Evolutionary conservation across 2,113 vertebrate species (phyloP).

Genomic region (Brienomyrus longianalis): DNA sequence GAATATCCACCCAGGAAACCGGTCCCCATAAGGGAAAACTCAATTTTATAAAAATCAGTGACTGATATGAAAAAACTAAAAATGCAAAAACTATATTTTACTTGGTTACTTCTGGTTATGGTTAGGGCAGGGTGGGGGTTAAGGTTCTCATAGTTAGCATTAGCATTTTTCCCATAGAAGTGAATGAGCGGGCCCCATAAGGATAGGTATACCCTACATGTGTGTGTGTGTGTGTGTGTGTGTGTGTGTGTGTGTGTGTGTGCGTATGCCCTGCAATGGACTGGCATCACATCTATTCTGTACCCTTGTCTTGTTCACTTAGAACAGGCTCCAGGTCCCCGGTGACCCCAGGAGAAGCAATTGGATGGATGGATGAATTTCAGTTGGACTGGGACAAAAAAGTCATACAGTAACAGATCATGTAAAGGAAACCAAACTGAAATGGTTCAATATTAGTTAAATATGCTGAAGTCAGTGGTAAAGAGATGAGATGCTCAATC

Average conservation of each 20-base stretch:
- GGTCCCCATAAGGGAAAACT: too few relatives aligned
- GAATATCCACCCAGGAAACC: too few relatives aligned
- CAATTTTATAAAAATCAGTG: too few relatives aligned
- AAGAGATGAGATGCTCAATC: background rate
- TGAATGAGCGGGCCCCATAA: too few relatives aligned
- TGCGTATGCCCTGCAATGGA: too few relatives aligned
- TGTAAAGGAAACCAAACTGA: background rate
- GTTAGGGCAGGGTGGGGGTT: too few relatives aligned
- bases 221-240: background rate
- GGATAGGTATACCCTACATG: too few relatives aligned
- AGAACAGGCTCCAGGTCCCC: background rate
- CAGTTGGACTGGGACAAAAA: background rate
- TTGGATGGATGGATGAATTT: background rate
- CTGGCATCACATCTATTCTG: background rate
- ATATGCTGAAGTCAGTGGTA: background rate
- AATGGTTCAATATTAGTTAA: background rate
- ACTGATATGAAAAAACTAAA: too few relatives aligned
- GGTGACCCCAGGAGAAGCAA: background rate
- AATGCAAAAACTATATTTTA: too few relatives aligned
- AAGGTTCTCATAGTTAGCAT: too few relatives aligned
- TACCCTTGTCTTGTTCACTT: background rate
- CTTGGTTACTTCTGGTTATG: too few relatives aligned
- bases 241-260: background rate
- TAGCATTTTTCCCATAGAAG: too few relatives aligned
- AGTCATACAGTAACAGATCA: background rate